Base-by-base conservation (phyloP, 2,888 invertebrate species). In the Deilephila elpenor region DNA sequence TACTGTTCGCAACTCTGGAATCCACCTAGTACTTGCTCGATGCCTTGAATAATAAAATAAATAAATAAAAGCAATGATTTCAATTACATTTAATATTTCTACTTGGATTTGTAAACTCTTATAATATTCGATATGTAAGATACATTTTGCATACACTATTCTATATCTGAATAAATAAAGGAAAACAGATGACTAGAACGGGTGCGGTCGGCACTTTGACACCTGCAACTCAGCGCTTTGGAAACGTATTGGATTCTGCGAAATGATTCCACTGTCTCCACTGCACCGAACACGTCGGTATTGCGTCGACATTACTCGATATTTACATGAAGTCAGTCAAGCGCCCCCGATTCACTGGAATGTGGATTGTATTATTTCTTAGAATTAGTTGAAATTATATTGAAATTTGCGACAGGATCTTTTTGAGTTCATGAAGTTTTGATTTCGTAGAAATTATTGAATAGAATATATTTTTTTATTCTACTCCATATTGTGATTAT, bases 141-240 rank as follows among this genome's bases (percentile, higher is more conserved):
- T 44, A 11, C 3, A 44, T 14, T 25, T 25, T 3, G 44, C 44
- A 44, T 11, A 44, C 3, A 11, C 14, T 44, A 44, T 44, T 44
- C 44, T 14, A 44, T 14, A 44, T 44, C 11, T 56, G n/a, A 56
- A 56, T 56, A n/a, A n/a, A 44, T 44, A 56, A 56, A 56, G 56
- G 56, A 5, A 7, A 56, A n/a, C 56, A 56, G 56, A 11, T 44
- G 17, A n/a, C 56, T 56, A 5, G 56, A 4, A 29, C 25, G 14
- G 14, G 29, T 60, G 60, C 25, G 60, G 60, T 17, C 14, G 60
- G 29, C 25, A 29, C 56, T 56, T 56, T 56, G 56, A 60, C 60
- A 60, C 60, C 60, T 60, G 60, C 60, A 29, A 17, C 60, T 60
- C 29, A 60, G 29, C 56, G 56, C 60, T 29, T 60, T 29, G 60